Percentiles rank a stretch among this genome's conserved stretches.
phyloP scores from a whole-genome alignment of 1,140 invertebrate genomes.

The Medauroidea extradentata region DNA sequence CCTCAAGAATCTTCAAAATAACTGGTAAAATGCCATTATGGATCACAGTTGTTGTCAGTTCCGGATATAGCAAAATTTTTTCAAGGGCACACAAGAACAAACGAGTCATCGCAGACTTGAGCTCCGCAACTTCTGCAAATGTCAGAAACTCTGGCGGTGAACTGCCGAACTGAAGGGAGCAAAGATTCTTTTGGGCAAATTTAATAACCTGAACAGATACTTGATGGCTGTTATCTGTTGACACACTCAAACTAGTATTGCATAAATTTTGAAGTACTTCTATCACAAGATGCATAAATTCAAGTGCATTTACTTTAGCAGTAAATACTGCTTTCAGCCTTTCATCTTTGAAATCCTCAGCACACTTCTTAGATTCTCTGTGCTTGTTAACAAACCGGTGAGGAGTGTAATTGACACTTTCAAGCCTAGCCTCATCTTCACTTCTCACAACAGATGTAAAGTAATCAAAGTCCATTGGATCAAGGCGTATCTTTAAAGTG shows the following conservation, averaged over 20 bases:
- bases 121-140: conserved; percentile 38
- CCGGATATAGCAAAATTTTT: conserved; percentile 49
- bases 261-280: conserved; percentile 55
- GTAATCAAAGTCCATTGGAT: conserved; percentile 61
- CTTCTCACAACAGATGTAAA: conserved; percentile 54
- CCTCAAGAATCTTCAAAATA: conserved; percentile 54
- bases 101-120: conserved; percentile 54
- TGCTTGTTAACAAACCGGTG: background rate
- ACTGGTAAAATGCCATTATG: conserved; percentile 58
- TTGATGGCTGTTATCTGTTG: conserved; percentile 45
- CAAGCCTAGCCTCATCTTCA: conserved; percentile 45
- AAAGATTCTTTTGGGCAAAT: conserved; percentile 56
- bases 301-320: conserved; percentile 49
- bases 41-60: conserved; percentile 54
- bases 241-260: conserved; percentile 48
- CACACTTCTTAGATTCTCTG: background rate
- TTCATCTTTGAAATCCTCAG: conserved; percentile 51
- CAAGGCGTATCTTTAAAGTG: conserved; percentile 51
- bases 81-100: conserved; percentile 54
- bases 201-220: conserved; percentile 55
- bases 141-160: conserved; percentile 22
- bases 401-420: conserved; percentile 23
- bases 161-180: conserved; percentile 54
- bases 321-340: conserved; percentile 50
- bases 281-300: conserved; percentile 54